Evolutionary conservation across 1,140 invertebrate species (phyloP), one percentile per base, ranked within the genome.

Genomic region (Proales similis): DNA sequence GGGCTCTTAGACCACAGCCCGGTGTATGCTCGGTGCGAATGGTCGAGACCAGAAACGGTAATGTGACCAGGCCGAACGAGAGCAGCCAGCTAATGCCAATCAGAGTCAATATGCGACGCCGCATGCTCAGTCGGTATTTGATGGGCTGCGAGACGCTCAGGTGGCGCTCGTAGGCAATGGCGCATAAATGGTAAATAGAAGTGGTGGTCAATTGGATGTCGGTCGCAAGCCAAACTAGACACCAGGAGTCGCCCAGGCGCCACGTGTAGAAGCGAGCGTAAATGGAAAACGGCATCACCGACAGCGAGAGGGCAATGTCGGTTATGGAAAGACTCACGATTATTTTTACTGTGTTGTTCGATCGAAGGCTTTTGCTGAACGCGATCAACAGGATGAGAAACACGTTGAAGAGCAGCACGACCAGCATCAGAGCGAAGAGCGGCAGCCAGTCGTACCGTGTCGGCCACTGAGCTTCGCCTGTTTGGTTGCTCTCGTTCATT

Each of bases 91-190:
- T 62, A 43, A 45, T 36, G 11, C 22, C n/a, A 0, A 62, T 30
- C 7, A 62, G 24, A 14, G 26, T 30, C 5, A 46, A 7, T n/a
- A 62, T 47, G 11, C 57, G 36, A 30, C 48, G 33, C 38, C 39
- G 29, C 5, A 62, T 62, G 24, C 39, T 47, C 11, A 46, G 33
- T 5, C 57, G 57, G 29, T 46, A 62, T 29, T 33, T 17, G 20
- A 62, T 46, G 4, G 57, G 57, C 20, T 62, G 33, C 20, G 39
- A 30, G 9, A 62, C 29, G 26, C 39, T 46, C 22, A 62, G 20
- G 38, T 62, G 48, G 6, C 57, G 39, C 32, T 62, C 57, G 42
- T 46, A 62, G 7, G 57, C 36, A 14, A 62, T 62, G 2, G 57
- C 32, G 11, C 39, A 62, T 45, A 62, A 20, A 46, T 62, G 57